These are phyloP conservation scores for Latrodectus elegans DNA, from an alignment of 2,888 invertebrate genomes.

Conservation along the genomic window DNA sequence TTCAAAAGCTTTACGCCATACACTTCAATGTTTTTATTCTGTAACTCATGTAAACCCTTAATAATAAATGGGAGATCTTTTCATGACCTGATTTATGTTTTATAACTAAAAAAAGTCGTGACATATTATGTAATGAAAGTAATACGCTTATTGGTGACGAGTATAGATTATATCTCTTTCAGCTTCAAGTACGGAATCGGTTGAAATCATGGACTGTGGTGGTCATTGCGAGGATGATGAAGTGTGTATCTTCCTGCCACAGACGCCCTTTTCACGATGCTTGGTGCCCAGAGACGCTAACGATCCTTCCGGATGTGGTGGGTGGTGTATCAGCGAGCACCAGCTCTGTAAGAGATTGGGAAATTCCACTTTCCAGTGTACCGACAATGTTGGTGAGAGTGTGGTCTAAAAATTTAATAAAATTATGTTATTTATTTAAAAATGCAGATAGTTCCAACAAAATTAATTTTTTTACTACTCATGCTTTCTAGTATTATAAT, in stretches of 20 bases:
- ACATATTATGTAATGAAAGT: too few species aligned
- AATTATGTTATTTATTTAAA: too few species aligned
- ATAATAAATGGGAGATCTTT: too few species aligned
- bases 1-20: too few species aligned
- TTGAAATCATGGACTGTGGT: slow-evolving; percentile 20
- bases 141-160: background rate
- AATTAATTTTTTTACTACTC: too few species aligned
- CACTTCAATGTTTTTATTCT: too few species aligned
- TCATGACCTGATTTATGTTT: too few species aligned
- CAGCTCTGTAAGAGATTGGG: slow-evolving; percentile 65
- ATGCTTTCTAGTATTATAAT: too few species aligned
- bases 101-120: too few species aligned
- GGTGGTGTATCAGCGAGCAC: slow-evolving; percentile 68
- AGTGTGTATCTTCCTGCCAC: slow-evolving; percentile 64
- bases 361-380: slow-evolving; percentile 64
- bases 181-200: background rate
- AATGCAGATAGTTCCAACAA: too few species aligned
- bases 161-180: background rate
- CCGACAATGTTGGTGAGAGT: slow-evolving; percentile 59
- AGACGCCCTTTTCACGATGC: slow-evolving; percentile 60
- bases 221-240: slow-evolving; percentile 58
- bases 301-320: slow-evolving; percentile 70
- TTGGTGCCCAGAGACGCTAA: slow-evolving; percentile 57
- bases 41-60: too few species aligned
- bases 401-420: too few species aligned